A percentile compares a stretch with the other conserved stretches of the same genome.
Evolutionary conservation across 2,113 vertebrate genomes (phyloP).

Genomic region (Cyprinus carpio): DNA sequence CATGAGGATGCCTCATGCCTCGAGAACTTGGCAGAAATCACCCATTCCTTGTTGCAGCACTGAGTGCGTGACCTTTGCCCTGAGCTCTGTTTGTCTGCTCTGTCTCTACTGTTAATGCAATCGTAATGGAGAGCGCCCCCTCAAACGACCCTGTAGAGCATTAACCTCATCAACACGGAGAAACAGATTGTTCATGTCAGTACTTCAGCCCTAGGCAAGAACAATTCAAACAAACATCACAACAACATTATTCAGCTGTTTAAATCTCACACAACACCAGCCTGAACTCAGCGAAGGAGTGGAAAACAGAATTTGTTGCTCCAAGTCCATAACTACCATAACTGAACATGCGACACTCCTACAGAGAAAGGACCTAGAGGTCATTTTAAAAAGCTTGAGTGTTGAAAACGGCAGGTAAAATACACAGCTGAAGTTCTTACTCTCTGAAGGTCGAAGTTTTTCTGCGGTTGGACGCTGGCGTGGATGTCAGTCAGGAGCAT

Average conservation of each 20-base stretch:
- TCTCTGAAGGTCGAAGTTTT: slow-evolving; percentile 73
- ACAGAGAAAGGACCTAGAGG: neutral
- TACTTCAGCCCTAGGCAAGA: neutral
- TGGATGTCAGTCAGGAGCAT: slow-evolving; percentile 55
- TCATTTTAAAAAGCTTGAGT: neutral
- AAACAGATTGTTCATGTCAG: neutral
- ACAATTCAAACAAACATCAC: neutral
- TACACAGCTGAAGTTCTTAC: slow-evolving; percentile 60
- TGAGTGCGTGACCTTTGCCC: slow-evolving; percentile 13
- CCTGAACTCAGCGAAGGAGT: too few relatives aligned
- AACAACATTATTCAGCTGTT: neutral
- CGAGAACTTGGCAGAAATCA: neutral
- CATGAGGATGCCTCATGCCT: neutral
- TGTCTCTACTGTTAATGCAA: slow-evolving; percentile 14
- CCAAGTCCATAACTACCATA: neutral
- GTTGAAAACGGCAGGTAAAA: too few relatives aligned
- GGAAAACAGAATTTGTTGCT: too few relatives aligned
- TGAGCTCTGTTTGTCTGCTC: slow-evolving; percentile 9
- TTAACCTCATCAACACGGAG: neutral
- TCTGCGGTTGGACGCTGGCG: slow-evolving; percentile 70
- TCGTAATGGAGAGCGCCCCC: neutral
- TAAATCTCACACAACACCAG: neutral
- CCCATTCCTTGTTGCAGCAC: slow-evolving; percentile 11
- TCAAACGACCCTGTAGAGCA: neutral
- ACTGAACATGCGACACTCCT: neutral